Evolutionary conservation across 2,888 invertebrate species (phyloP), one percentile per base, ranked within the genome.

Genomic region (Parascotia fuliginaria): DNA sequence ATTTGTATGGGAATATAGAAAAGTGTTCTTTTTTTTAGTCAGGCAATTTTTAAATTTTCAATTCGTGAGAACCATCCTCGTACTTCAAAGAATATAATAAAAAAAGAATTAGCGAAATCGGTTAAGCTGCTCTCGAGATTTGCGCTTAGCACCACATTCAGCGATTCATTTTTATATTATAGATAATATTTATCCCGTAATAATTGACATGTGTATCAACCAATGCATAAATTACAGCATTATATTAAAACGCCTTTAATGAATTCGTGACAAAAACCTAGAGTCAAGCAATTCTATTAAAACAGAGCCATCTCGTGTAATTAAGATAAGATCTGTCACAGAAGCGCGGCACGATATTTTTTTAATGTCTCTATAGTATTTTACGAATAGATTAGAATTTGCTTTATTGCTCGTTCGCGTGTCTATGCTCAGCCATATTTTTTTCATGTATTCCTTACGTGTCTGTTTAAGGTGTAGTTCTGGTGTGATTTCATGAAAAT

Each of bases 391-490:
- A 81, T 77, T 77, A 75, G 73, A 75, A 75, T 77, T 75, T 73
- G 73, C 71, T 84, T 86, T 82, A 86, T 83, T 58, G 78, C 70
- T 46, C 60, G 70, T 77, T 86, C 75, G 85, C 85, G 84, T 85
- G 85, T 79, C 73, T 72, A 65, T 70, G 53, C 67, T 51, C 73
- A 47, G 51, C 73, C 67, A 63, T 60, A 48, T 64, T 68, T 15
- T 41, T 71, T 75, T 73, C 57, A 71, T 57, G 54, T 60, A 65
- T 71, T 70, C 52, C 52, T 64, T 55, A 60, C 59, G 52, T 57
- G 48, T 41, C 47, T 64, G 34, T 50, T 66, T 73, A 75, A 66
- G 66, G 46, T 58, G 31, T 37, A 9, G 45, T 31, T 38, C 15
- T 24, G 28, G 29, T 51, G 54, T 43, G 46, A 54, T 59, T 59